These are phyloP conservation scores for Azemiops feae DNA, from an alignment of 2,113 vertebrate species.

Conservation along the genomic window DNA sequence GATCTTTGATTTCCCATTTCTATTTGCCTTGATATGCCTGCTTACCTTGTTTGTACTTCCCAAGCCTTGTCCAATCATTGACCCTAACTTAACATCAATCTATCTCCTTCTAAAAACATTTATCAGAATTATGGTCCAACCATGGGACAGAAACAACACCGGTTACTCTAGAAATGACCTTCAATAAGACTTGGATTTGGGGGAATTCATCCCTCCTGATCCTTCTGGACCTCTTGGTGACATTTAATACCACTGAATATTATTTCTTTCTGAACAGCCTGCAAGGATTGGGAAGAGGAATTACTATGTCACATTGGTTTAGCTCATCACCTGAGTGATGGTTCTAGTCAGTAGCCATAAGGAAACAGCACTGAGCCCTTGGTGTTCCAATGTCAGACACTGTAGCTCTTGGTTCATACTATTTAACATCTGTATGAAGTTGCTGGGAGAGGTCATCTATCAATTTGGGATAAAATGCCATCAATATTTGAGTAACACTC, in stretches of 20 bases:
- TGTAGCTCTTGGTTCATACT: background rate
- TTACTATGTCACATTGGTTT: background rate
- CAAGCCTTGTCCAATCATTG: background rate
- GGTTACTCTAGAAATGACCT: background rate
- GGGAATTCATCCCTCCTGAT: background rate
- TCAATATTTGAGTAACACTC: background rate
- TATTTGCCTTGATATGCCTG: background rate
- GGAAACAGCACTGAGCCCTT: background rate
- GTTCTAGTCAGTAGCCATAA: background rate
- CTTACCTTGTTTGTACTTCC: background rate
- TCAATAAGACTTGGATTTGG: background rate
- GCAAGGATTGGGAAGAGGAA: background rate
- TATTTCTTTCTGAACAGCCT: background rate
- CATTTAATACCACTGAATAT: background rate
- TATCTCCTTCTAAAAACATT: background rate
- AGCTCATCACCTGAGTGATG: background rate
- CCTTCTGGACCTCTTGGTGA: background rate
- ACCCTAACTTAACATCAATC: background rate
- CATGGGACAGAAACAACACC: background rate
- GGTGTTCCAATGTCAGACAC: background rate
- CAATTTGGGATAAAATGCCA: background rate
- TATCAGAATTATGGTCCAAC: background rate
- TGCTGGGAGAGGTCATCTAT: background rate
- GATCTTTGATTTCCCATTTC: background rate
- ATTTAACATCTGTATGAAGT: background rate